Evolutionary conservation across 2,888 invertebrate species (phyloP), one percentile per base, ranked within the genome.

Genomic region (Elmis aenea): DNA sequence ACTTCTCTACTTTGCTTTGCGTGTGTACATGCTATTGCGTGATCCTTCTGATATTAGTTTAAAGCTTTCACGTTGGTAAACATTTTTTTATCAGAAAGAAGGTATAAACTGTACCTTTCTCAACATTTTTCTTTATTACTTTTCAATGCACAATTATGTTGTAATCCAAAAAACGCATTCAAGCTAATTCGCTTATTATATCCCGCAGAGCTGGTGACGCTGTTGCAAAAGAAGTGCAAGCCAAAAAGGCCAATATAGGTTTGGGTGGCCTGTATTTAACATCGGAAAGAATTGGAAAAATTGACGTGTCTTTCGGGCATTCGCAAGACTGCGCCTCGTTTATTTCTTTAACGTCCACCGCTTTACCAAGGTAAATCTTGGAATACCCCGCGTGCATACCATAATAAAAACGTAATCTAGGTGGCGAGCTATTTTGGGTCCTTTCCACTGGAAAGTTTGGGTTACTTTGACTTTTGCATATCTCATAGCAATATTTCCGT

Each of bases 361-460:
- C 88, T 3, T 66, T 88, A 35, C 86, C 87, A 14, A 79, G 83
- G 83, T 77, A 59, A 51, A 26, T 22, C 12, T 16, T 13, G 4
- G 14, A 4, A 6, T 27, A n/a, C n/a, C n/a, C n/a, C n/a, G n/a
- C n/a, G n/a, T n/a, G n/a, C n/a, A n/a, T n/a, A n/a, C n/a, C n/a
- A n/a, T n/a, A n/a, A n/a, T n/a, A n/a, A n/a, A n/a, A n/a, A n/a
- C n/a, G n/a, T n/a, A n/a, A n/a, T 63, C 26, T 58, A 84, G 84
- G 54, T 87, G 87, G 59, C 79, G 86, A 14, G 87, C 87, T 1
- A 86, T 88, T 33, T 76, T 88, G 68, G 87, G 88, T 1, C 87
- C 87, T 0, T 88, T 88, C 54, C 83, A 85, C 50, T 85, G 85
- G 81, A 77, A 79, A 10, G 86, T 87, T 5, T 88, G 88, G 88